Conservation (phyloP, 2,888 invertebrate species). For the Hybos culiciformis region DNA sequence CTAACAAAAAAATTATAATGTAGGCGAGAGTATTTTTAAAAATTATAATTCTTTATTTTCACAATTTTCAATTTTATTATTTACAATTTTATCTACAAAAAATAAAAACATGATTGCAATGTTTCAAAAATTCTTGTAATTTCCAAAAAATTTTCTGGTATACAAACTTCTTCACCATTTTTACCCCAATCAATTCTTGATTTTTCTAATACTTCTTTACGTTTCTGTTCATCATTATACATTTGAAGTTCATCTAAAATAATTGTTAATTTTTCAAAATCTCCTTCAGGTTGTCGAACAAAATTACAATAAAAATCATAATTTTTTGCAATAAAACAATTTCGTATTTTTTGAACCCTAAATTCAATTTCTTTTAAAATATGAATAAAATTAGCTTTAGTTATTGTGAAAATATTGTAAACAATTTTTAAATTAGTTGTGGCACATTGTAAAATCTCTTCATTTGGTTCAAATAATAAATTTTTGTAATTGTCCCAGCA, state of each 20-base stretch:
- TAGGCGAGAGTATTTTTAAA: no score
- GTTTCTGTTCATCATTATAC: slow-evolving; percentile 26
- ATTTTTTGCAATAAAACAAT: slow-evolving; percentile 24
- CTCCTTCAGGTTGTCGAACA: slow-evolving; percentile 22
- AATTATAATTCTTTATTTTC: no score
- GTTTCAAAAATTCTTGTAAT: slow-evolving; percentile 20
- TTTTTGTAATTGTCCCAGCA: slow-evolving; percentile 24
- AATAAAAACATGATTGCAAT: slow-evolving; percentile 21
- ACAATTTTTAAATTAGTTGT: slow-evolving; percentile 18
- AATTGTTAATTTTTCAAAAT: slow-evolving; percentile 22
- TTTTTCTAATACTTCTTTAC: slow-evolving; percentile 8
- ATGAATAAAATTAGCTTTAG: slow-evolving; percentile 24
- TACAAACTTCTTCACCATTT: slow-evolving; percentile 15
- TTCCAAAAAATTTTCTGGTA: slow-evolving; percentile 23
- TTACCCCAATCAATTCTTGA: background rate
- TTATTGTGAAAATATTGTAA: slow-evolving; percentile 26
- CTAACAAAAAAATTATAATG: no score
- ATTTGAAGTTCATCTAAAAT: slow-evolving; percentile 27
- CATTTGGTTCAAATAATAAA: slow-evolving; percentile 21
- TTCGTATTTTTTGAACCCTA: slow-evolving; percentile 26
- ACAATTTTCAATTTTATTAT: background rate
- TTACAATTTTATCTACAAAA: background rate
- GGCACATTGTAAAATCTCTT: slow-evolving; percentile 24
- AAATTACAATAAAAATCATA: slow-evolving; percentile 25
- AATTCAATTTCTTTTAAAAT: slow-evolving; percentile 27